Evolutionary conservation across 2,113 vertebrate genomes (phyloP).

Genomic region (Paratilapia polleni): DNA sequence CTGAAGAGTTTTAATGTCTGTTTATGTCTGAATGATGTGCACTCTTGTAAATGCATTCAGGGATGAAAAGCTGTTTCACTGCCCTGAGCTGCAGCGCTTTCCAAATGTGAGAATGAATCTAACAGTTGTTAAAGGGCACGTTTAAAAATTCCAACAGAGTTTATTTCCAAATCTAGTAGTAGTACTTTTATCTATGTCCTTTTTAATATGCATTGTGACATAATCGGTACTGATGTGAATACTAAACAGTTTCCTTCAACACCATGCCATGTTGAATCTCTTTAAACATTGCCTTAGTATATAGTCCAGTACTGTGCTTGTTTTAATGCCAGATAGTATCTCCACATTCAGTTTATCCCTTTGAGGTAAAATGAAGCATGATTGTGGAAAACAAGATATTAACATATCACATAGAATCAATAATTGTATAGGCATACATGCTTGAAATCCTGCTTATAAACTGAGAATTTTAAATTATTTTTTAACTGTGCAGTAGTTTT

Average conservation of each 20-base stretch:
- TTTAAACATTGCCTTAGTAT: constrained; percentile 38
- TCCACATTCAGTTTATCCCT: neutral
- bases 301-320: neutral
- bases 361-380: neutral
- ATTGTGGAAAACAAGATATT: neutral
- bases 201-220: neutral
- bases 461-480: neutral
- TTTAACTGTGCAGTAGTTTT: neutral
- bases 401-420: neutral
- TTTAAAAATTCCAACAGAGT: neutral
- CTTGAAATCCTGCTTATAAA: neutral
- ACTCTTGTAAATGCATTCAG: constrained; percentile 14
- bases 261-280: neutral
- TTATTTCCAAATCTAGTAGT: neutral
- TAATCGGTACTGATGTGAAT: neutral
- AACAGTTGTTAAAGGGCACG: neutral
- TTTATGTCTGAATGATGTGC: constrained; percentile 5
- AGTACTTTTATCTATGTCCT: neutral
- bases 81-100: constrained; percentile 5
- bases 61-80: constrained; percentile 34
- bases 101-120: neutral
- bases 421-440: neutral
- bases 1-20: neutral
- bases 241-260: neutral
- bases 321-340: constrained; percentile 1